These are phyloP conservation scores for Heloderma charlesbogerti DNA, from an alignment of 2,113 vertebrate species.

Conservation along the genomic window DNA sequence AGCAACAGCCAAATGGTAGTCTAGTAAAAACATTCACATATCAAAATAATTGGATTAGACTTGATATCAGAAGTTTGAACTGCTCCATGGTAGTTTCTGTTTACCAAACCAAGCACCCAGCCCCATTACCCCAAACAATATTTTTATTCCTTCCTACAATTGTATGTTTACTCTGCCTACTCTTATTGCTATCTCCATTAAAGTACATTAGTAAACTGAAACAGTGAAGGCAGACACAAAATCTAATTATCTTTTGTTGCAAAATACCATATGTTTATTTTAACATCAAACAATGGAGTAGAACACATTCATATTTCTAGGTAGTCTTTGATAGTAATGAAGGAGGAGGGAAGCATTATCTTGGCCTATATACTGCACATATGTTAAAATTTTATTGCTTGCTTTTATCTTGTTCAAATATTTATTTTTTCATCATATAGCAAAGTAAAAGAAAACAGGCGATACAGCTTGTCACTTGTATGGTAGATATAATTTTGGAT, in stretches of 20 bases:
- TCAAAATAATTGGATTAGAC: neutral
- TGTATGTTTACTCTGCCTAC: conserved; percentile 45
- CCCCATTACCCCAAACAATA: conserved; percentile 26
- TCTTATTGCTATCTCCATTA: conserved; percentile 72
- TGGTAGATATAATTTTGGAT: conserved; percentile 64
- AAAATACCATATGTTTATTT: conserved; percentile 78
- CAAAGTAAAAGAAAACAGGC: conserved; percentile 59
- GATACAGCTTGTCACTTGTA: conserved; percentile 56
- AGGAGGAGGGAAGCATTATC: conserved; percentile 43
- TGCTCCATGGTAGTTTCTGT: neutral
- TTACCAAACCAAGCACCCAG: conserved; percentile 1
- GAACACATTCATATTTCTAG: conserved; percentile 69
- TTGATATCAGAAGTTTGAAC: neutral
- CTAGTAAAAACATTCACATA: neutral
- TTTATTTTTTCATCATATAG: conserved; percentile 52
- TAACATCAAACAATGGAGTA: conserved; percentile 71
- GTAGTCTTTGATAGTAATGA: conserved; percentile 67
- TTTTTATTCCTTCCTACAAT: conserved; percentile 50
- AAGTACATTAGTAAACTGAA: conserved; percentile 65
- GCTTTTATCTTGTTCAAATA: conserved; percentile 58
- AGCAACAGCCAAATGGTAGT: neutral
- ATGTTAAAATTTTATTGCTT: conserved; percentile 26
- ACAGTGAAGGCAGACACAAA: conserved; percentile 73
- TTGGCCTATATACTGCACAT: conserved; percentile 32
- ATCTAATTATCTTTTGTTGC: conserved; percentile 77